Base-by-base conservation (phyloP, 2,113 vertebrate species). In the Pterocles burchelli region DNA sequence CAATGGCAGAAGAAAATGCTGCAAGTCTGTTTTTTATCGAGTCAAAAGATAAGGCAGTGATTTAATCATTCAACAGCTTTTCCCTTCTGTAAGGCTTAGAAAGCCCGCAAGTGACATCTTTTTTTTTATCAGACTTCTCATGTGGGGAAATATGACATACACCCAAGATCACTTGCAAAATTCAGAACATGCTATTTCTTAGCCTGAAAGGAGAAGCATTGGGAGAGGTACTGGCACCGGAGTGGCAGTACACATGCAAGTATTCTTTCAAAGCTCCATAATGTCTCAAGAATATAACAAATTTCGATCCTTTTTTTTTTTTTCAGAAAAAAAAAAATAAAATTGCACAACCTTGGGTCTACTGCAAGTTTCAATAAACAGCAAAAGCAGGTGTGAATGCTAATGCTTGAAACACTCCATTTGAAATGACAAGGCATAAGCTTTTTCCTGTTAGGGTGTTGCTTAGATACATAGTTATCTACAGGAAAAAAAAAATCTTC, bases 381-480 rank as follows among this genome's bases (percentile, higher is more conserved):
- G 36, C 51, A 67, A 55, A 88, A 94, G 49, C 81, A 76, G 49
- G 75, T 73, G 70, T 73, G 74, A 88, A 88, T 62, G 66, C 43
- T 77, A 38, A 52, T 75, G 49, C 94, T 91, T 75, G 82, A 75
- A 92, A 83, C 34, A 21, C 21, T 67, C 26, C 48, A 6, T 83
- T 86, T 54, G 54, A 89, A 92, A 88, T 89, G 43, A 75, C 57
- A 76, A 33, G 55, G n/a, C 54, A 58, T 49, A 96, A 73, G 89
- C 55, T 83, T 89, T 89, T 54, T 46, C 49, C n/a, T 93, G 1
- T 89, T 93, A 91, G 46, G 67, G 8, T 80, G 91, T 97, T 96
- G 93, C 96, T 93, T 97, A 68, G 95, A 88, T 89, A 97, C 95
- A 77, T 26, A 21, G n/a, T 92, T 74, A 86, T 86, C 75, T 16